Conservation (phyloP, 2,888 invertebrate species). For the Lysandra coridon region DNA sequence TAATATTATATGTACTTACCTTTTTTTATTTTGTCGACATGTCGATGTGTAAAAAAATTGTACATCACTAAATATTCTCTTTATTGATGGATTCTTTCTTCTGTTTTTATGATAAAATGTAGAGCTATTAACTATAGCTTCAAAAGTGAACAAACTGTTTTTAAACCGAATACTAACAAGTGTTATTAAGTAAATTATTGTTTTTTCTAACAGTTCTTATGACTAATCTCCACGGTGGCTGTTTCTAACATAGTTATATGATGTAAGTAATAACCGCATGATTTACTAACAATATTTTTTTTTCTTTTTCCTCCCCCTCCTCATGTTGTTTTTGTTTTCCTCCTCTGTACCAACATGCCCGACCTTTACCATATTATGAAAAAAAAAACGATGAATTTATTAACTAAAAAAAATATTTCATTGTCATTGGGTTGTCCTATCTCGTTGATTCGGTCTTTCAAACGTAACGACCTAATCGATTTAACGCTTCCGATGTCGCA, state of each 20-base stretch:
- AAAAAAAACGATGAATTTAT: conserved; percentile 45
- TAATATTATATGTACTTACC: background rate
- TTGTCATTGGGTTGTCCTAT: conserved; percentile 16
- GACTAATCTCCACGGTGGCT: background rate
- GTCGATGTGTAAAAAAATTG: background rate
- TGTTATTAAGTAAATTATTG: background rate
- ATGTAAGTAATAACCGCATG: conserved; percentile 37
- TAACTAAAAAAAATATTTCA: conserved; percentile 49
- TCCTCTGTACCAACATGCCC: conserved; percentile 36
- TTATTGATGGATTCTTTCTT: too few species aligned
- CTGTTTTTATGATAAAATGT: background rate
- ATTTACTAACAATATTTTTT: conserved; percentile 57
- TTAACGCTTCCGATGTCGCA: conserved; percentile 56
- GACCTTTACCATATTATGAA: background rate
- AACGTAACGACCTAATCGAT: conserved; percentile 57
- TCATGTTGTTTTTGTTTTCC: conserved; percentile 52
- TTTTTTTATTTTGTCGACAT: background rate
- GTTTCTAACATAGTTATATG: conserved; percentile 1
- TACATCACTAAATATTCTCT: background rate
- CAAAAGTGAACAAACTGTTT: background rate
- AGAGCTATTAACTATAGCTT: background rate
- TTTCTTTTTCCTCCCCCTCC: conserved; percentile 49
- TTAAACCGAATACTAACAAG: background rate
- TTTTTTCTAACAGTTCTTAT: background rate
- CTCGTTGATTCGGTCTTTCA: conserved; percentile 45